Base-by-base conservation (phyloP, 2,797 vertebrate genomes). In the Anguilla megastoma region DNA sequence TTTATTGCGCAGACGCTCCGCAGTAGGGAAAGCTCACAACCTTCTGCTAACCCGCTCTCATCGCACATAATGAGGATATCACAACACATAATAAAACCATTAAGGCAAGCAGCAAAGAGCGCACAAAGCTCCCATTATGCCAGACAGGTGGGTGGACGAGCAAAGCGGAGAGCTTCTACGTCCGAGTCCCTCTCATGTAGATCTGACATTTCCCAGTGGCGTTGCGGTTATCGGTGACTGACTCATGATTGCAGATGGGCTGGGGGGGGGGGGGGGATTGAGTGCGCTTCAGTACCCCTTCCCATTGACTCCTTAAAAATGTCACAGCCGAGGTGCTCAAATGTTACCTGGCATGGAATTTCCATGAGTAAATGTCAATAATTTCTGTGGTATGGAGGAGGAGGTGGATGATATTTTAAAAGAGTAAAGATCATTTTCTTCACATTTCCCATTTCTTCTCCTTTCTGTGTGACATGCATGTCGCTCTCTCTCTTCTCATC, bases 341-440 rank as follows among this genome's bases (percentile, higher is more conserved):
- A 92, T 91, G 88, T 90, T 60, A 86, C 91, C 71, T 90, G 91
- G 41, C 88, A 90, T 89, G 86, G 66, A 86, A 95, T 95, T 94
- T 94, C 92, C 91, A 92, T 93, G 92, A 93, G 91, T 90, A 95
- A 95, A 95, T 95, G 94, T 94, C 94, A 95, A 93, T 88, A 91
- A 87, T 88, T 79, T 87, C 63, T 88, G 88, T 88, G 85, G 52
- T 88, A 85, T 82, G 89, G 86, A 6, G 84, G 90, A 92, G 88
- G 90, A 92, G 88, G 74, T 84, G 24, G 33, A 76, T 79, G 74
- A 79, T 79, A 21, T 79, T 79, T n/a, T 16, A 79, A 41, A 36
- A 33, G 0, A 2, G 84, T 54, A 60, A 85, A 85, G 84, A 60
- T 85, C 84, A 63, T 63, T 33, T 36, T 9, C 50, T 27, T 27